Percentiles rank a stretch among this genome's conserved stretches.
Conservation (phyloP, 2,888 invertebrate genomes). For the Caenorhabditis sp. region DNA sequence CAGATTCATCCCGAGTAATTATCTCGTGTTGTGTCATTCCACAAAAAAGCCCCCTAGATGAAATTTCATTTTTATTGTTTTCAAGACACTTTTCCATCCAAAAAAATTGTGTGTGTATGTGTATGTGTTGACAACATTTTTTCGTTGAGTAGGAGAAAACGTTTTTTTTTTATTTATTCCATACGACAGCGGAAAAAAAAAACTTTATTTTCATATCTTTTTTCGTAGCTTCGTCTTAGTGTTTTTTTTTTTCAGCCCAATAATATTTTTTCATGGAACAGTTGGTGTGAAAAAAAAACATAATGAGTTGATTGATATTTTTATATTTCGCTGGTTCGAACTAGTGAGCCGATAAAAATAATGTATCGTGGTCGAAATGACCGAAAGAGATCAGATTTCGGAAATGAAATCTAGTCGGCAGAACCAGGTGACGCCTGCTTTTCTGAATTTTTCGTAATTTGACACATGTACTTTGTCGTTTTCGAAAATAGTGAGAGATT, state of each 20-base stretch:
- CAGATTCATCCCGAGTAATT: background rate
- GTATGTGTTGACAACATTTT: background rate
- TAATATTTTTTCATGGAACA: background rate
- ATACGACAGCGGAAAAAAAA: background rate
- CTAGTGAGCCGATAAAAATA: background rate
- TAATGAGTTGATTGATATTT: background rate
- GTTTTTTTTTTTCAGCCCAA: background rate
- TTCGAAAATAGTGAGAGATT: no score
- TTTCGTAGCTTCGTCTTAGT: background rate
- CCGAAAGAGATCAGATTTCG: no score
- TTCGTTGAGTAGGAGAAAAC: background rate
- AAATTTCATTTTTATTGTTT: conserved; percentile 1
- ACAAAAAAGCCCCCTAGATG: background rate
- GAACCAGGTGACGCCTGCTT: no score
- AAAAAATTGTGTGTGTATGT: background rate
- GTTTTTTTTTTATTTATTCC: background rate
- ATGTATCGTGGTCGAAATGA: no score
- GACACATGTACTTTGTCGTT: no score
- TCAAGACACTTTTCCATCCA: background rate
- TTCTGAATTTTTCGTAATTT: no score
- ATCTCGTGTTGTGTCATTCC: background rate
- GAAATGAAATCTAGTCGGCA: no score
- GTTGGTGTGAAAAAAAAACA: background rate
- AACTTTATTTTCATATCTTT: background rate
- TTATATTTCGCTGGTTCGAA: background rate